A percentile compares a stretch with the other conserved stretches of the same genome.
These are phyloP conservation scores for Tribolium madens DNA, from an alignment of 1,140 invertebrate genomes.

Conservation along the genomic window DNA sequence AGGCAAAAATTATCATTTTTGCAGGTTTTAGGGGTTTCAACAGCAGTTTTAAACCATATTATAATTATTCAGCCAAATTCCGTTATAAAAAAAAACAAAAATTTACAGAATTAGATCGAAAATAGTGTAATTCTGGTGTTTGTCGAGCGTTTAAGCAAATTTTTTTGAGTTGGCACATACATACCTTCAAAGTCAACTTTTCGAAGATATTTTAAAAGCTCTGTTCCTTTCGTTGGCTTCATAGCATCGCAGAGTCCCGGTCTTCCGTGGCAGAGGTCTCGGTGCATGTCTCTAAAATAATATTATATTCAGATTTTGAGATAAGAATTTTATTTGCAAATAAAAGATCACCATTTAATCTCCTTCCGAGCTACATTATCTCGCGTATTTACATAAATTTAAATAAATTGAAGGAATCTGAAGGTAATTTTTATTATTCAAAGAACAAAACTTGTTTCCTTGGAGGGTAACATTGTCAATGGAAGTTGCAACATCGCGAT, in stretches of 20 bases:
- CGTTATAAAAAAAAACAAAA: too few relatives aligned
- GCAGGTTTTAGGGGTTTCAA: too few relatives aligned
- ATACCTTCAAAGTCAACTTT: slow-evolving; percentile 88
- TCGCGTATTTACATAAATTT: neutral
- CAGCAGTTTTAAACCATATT: too few relatives aligned
- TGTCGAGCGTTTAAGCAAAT: too few relatives aligned
- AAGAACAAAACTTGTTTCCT: neutral
- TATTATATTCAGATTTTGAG: neutral
- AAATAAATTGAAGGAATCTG: neutral
- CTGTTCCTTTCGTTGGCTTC: slow-evolving; percentile 88
- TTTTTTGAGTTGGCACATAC: too few relatives aligned
- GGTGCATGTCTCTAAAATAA: slow-evolving; percentile 83
- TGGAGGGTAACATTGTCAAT: neutral
- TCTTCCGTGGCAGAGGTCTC: slow-evolving; percentile 77
- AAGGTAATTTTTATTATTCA: too few relatives aligned
- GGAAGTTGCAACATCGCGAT: neutral
- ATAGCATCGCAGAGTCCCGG: slow-evolving; percentile 87
- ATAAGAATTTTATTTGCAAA: neutral
- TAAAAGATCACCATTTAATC: neutral
- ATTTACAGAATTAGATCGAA: too few relatives aligned
- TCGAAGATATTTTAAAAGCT: slow-evolving; percentile 84
- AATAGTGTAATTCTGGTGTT: too few relatives aligned
- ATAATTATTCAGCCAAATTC: too few relatives aligned
- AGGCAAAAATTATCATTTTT: too few relatives aligned
- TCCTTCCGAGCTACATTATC: neutral